These are phyloP conservation scores for Bergia puertoricense DNA, from an alignment of 92 coral and sea anemone genomes.

Conservation along the genomic window DNA sequence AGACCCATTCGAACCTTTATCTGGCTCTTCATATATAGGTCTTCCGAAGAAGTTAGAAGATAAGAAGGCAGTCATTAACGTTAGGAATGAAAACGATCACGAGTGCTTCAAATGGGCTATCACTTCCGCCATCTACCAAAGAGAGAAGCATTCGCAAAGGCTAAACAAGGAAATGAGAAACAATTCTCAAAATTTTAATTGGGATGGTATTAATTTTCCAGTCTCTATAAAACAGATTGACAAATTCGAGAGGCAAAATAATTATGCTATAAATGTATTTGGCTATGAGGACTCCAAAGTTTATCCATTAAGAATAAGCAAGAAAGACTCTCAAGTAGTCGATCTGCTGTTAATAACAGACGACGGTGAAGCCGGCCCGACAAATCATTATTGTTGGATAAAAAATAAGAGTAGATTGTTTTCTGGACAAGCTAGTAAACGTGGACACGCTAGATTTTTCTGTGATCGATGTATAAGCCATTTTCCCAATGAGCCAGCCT, in stretches of 20 bases:
- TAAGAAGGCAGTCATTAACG: conserved; percentile 25
- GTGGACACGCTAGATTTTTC: not conserved
- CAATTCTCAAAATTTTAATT: conserved; percentile 26
- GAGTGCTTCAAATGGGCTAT: not conserved
- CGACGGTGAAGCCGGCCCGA: not conserved
- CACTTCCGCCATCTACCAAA: not conserved
- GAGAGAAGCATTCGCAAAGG: not conserved
- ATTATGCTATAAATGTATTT: conserved; percentile 4
- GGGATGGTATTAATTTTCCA: conserved; percentile 44
- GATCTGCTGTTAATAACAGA: not conserved
- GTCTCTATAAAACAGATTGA: conserved; percentile 4
- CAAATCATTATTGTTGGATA: not conserved
- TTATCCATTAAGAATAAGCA: not conserved
- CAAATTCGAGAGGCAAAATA: not conserved
- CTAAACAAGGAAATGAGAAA: conserved; percentile 15
- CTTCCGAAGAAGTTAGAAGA: not conserved
- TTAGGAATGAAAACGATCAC: not conserved
- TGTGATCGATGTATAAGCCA: conserved; percentile 13
- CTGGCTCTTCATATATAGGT: conserved; percentile 17
- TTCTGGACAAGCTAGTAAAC: conserved; percentile 8
- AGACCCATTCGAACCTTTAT: not conserved
- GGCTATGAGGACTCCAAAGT: not conserved
- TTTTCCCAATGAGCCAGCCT: not conserved
- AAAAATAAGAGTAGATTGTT: not conserved
- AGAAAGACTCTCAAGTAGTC: not conserved